Base-by-base conservation (phyloP, 2,888 invertebrate species). In the Pristionchus entomophagus region DNA sequence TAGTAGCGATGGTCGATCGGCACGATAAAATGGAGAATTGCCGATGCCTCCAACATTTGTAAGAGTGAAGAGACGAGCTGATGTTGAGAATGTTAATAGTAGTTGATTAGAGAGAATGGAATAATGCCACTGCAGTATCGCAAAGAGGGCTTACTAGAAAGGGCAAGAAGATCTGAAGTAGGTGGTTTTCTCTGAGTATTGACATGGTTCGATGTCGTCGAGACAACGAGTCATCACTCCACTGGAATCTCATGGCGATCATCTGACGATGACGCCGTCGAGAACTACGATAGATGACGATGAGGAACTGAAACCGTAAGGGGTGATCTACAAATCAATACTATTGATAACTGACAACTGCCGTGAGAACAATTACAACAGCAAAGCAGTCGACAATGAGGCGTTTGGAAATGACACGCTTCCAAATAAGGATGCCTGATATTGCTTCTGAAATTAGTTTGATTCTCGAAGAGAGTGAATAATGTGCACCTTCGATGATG, bases 1-100 rank as follows among this genome's bases (percentile, higher is more conserved):
- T 73, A 73, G 45, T 73, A 73, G n/a, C 73, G 73, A 26, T 73
- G 73, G 26, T 73, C 73, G 1, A 73, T n/a, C 26, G 73, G 41
- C 0, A 26, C 26, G 26, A 73, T 45, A n/a, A 73, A 2, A 26
- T 73, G 73, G 5, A 73, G 17, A 19, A 41, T 19, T 22, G 38
- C 0, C 2, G 41, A 17, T 41, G n/a, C 73, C 45, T 41, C 41
- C 17, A 73, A 10, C 0, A 14, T 12, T 45, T 73, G 73, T 0
- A 73, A 2, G 3, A 73, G 41, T 1, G 73, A 19, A 12, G 73
- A 73, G 41, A 73, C 26, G 26, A 73, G 26, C 73, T 73, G 45
- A 14, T 10, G 14, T 10, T 14, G 45, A 45, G 6, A 45, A 45
- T n/a, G 22, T 29, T 14, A 29, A 29, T 6, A 56, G 22, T 10